Evolutionary conservation across 1,140 invertebrate species (phyloP).

Genomic region (Mercenaria mercenaria): DNA sequence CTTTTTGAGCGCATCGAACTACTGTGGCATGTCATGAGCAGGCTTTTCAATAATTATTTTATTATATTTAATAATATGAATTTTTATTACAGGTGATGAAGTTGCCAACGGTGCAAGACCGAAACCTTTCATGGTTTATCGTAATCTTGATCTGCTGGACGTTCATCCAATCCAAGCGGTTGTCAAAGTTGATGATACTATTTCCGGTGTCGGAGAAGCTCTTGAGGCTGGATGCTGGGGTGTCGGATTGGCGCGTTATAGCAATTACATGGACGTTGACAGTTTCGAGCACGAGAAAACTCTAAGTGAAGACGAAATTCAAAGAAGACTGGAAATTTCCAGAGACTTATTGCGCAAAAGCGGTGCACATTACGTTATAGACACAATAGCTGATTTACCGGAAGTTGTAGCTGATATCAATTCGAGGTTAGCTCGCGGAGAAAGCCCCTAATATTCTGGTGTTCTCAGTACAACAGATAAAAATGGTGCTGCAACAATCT

Average conservation of each 20-base stretch:
- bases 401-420: conserved; percentile 85
- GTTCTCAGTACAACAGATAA: too few species aligned
- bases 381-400: conserved; percentile 84
- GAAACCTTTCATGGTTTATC: conserved; percentile 86
- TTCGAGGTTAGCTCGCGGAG: conserved; percentile 81
- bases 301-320: conserved; percentile 81
- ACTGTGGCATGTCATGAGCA: too few species aligned
- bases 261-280: conserved; percentile 86
- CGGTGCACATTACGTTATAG: conserved; percentile 86
- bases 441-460: conserved; percentile 80
- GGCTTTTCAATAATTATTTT: too few species aligned
- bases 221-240: conserved; percentile 86
- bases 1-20: too few species aligned
- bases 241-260: conserved; percentile 85
- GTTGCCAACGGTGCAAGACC: conserved; percentile 84
- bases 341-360: conserved; percentile 82
- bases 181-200: conserved; percentile 86
- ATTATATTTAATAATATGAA: too few species aligned
- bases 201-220: conserved; percentile 85
- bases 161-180: conserved; percentile 84
- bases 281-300: conserved; percentile 81
- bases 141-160: conserved; percentile 85
- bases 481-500: too few species aligned
- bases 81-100: conserved; percentile 79
- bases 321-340: conserved; percentile 74